phyloP scores from a whole-genome alignment of 2,888 invertebrate genomes.

The Crossocerus cetratus region DNA sequence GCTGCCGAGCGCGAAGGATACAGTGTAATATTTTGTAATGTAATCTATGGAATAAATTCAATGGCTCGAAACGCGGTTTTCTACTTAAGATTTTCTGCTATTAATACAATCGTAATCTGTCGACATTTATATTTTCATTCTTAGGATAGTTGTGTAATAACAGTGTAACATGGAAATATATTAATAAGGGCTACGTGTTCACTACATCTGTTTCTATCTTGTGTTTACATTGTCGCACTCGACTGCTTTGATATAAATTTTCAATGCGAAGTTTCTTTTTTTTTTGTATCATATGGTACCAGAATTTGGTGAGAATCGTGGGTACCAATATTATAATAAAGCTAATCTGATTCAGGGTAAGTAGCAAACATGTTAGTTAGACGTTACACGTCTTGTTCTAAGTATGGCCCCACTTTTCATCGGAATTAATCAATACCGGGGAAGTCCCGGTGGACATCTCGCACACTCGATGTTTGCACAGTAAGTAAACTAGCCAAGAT shows the following conservation, averaged over 20 bases:
- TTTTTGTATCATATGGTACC: no score
- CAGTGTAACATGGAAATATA: constrained; percentile 51
- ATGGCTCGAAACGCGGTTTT: constrained; percentile 52
- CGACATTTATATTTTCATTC: constrained; percentile 50
- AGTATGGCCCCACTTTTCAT: not conserved
- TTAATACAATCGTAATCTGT: constrained; percentile 32
- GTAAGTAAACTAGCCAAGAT: no score
- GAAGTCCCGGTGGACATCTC: no score
- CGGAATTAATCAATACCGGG: not conserved
- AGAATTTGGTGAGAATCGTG: not conserved
- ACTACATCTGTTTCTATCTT: constrained; percentile 24
- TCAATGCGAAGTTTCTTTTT: not conserved
- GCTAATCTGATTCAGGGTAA: no score
- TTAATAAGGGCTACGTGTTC: constrained; percentile 41
- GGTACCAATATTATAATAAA: no score
- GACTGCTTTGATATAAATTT: not conserved
- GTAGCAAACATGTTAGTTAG: no score
- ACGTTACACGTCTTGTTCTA: not conserved
- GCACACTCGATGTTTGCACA: no score
- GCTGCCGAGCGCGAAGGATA: constrained; percentile 29
- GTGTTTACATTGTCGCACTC: not conserved
- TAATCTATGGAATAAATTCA: constrained; percentile 57
- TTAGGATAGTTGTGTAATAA: constrained; percentile 49
- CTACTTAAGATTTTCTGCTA: constrained; percentile 45
- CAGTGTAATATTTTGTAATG: constrained; percentile 60